Conservation (phyloP, 2,113 vertebrate genomes). For the Pterocles orientalis region DNA sequence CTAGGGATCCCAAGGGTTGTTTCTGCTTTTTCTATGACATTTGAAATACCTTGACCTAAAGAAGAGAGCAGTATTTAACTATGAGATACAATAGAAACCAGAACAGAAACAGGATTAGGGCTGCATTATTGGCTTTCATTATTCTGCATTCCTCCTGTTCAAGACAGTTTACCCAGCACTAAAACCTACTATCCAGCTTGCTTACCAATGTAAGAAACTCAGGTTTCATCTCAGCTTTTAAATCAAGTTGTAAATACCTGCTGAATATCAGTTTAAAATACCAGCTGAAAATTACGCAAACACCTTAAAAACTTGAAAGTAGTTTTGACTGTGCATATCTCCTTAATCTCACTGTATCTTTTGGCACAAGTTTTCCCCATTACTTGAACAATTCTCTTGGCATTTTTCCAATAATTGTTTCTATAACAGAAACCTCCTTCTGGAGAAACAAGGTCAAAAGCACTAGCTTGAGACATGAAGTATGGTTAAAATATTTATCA, state of each 20-base stretch:
- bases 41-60: conserved; percentile 92
- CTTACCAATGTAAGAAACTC: neutral
- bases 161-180: neutral
- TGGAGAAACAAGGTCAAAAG: neutral
- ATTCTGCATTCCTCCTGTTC: neutral
- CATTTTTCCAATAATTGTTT: neutral
- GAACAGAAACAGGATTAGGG: neutral
- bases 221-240: neutral
- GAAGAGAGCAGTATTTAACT: conserved; percentile 4
- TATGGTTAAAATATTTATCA: neutral
- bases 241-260: neutral
- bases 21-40: conserved; percentile 97
- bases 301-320: neutral
- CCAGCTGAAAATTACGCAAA: neutral
- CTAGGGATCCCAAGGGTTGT: conserved; percentile 92
- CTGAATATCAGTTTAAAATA: neutral
- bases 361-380: neutral
- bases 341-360: neutral
- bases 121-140: neutral
- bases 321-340: neutral
- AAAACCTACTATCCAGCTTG: neutral
- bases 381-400: neutral
- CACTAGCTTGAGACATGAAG: neutral
- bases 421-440: neutral
- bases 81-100: neutral